Percentiles rank a stretch among this genome's conserved stretches.
Conservation (phyloP, 2,888 invertebrate genomes). For the Stictocephala bisonia region DNA sequence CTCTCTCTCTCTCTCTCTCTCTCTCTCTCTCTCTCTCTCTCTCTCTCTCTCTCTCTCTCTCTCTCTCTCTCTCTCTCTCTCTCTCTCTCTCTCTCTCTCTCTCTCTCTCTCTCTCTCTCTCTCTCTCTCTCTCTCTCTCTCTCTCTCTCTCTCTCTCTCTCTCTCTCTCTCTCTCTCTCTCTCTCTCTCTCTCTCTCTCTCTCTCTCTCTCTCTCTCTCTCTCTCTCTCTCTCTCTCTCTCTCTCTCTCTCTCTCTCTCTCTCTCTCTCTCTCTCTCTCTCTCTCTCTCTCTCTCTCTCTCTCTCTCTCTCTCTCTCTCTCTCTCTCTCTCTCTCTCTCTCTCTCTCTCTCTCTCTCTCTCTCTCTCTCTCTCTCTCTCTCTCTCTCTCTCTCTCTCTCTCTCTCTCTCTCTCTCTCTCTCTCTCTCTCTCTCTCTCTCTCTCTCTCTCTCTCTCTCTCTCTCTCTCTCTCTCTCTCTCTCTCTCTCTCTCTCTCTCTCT, state of each 20-base stretch:
- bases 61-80: not conserved
- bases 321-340: not conserved
- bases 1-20: conserved; percentile 36
- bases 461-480: not conserved
- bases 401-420: not conserved
- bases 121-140: not conserved
- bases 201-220: not conserved
- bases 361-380: not conserved
- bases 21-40: conserved; percentile 28
- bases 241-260: not conserved
- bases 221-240: not conserved
- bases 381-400: not conserved
- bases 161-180: not conserved
- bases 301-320: not conserved
- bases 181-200: not conserved
- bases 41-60: not conserved
- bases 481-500: not conserved
- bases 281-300: conserved; percentile 36
- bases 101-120: not conserved
- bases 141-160: not conserved
- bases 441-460: not conserved
- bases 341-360: not conserved
- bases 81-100: not conserved
- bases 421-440: not conserved
- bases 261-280: conserved; percentile 39